A percentile compares a stretch with the other conserved stretches of the same genome.
Conservation (phyloP, 2,888 invertebrate species). For the Tipula confusa region DNA sequence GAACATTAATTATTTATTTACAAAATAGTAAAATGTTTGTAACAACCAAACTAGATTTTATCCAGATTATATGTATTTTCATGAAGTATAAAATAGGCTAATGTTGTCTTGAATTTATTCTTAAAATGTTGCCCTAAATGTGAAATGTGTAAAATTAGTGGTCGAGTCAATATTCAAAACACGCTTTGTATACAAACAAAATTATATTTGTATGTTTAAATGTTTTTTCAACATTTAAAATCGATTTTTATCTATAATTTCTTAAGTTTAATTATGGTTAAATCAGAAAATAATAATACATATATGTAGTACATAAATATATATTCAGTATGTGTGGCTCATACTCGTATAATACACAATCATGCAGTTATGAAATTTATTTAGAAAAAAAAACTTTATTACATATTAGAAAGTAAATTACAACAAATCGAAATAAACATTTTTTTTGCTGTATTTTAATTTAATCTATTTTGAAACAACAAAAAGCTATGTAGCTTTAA, state of each 20-base stretch:
- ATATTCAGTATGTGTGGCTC: not conserved
- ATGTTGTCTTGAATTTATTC: not conserved
- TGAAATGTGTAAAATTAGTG: not conserved
- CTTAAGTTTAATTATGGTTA: not conserved
- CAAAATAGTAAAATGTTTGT: too few relatives aligned
- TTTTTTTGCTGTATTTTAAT: not conserved
- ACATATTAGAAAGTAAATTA: not conserved
- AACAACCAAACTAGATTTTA: too few relatives aligned
- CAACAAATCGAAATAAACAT: not conserved
- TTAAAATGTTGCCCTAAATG: not conserved
- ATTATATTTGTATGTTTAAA: not conserved
- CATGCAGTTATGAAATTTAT: not conserved
- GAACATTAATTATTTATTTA: too few relatives aligned
- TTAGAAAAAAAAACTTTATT: not conserved
- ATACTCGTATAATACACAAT: not conserved
- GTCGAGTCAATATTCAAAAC: not conserved
- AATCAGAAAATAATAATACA: not conserved
- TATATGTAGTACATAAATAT: not conserved
- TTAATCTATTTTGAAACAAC: conserved; percentile 6
- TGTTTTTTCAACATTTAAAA: conserved; percentile 13
- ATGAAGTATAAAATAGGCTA: not conserved
- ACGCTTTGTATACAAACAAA: not conserved
- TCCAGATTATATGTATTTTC: too few relatives aligned
- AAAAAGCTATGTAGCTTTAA: not conserved
- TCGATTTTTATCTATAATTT: conserved; percentile 25